phyloP scores from a whole-genome alignment of 2,113 vertebrate genomes.

The Hydrolagus affinis region DNA sequence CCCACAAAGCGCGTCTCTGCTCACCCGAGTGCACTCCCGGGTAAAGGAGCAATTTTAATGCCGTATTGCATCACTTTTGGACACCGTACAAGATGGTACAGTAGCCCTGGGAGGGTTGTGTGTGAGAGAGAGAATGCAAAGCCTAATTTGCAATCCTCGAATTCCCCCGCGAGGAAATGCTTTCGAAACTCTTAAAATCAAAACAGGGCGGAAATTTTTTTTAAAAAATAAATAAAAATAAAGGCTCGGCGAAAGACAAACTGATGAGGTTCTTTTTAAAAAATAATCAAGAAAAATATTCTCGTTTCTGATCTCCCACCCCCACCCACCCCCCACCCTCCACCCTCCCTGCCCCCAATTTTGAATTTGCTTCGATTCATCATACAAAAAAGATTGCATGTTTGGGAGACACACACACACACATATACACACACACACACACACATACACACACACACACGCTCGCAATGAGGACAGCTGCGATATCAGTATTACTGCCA shows the following conservation, averaged over 20 bases:
- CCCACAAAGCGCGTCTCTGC: neutral
- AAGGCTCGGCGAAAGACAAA: too few relatives aligned
- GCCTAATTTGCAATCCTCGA: neutral
- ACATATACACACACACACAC: neutral
- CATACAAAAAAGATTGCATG: too few relatives aligned
- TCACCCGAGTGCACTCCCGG: neutral
- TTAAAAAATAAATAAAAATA: too few relatives aligned
- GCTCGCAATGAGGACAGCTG: constrained; percentile 20
- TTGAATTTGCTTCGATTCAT: too few relatives aligned
- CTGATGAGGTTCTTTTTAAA: too few relatives aligned
- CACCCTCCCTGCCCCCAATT: too few relatives aligned
- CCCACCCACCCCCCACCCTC: too few relatives aligned
- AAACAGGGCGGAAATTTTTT: neutral
- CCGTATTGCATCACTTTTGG: neutral
- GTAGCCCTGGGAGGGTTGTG: neutral
- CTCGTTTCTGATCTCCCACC: too few relatives aligned
- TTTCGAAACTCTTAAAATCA: neutral
- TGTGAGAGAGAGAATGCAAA: neutral
- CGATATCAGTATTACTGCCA: constrained; percentile 29
- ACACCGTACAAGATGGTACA: neutral
- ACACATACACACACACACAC: neutral
- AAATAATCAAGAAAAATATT: too few relatives aligned
- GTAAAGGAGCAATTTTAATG: neutral
- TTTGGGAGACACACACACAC: neutral
- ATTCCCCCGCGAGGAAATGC: neutral